A percentile compares a stretch with the other conserved stretches of the same genome.
These are phyloP conservation scores for Rhingia campestris DNA, from an alignment of 2,888 invertebrate species.

Conservation along the genomic window DNA sequence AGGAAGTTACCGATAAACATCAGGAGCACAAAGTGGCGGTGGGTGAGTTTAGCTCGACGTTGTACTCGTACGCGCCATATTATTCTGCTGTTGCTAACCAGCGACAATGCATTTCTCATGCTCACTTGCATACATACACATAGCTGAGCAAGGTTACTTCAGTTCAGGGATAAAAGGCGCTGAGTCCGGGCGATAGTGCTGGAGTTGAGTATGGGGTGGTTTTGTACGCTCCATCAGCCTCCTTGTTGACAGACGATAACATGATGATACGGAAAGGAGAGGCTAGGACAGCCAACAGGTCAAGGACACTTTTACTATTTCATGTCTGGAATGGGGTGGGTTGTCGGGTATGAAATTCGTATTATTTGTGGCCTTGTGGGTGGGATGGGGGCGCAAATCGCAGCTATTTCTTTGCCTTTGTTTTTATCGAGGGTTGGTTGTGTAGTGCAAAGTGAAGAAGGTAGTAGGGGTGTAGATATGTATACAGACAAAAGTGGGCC, in stretches of 20 bases:
- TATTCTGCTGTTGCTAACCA: constrained; percentile 66
- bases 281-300: constrained; percentile 61
- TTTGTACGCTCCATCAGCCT: constrained; percentile 37
- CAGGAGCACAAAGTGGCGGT: neutral
- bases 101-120: constrained; percentile 45
- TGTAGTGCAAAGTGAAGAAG: neutral
- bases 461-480: neutral
- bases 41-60: neutral
- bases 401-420: neutral
- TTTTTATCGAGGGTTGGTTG: neutral
- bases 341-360: constrained; percentile 27
- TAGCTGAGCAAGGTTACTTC: constrained; percentile 67
- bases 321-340: constrained; percentile 57
- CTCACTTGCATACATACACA: constrained; percentile 26
- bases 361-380: constrained; percentile 24
- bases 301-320: constrained; percentile 73
- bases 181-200: constrained; percentile 51
- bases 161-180: constrained; percentile 68
- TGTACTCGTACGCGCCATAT: constrained; percentile 17
- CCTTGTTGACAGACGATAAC: constrained; percentile 64
- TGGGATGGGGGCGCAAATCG: constrained; percentile 14
- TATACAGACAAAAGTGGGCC: constrained; percentile 20
- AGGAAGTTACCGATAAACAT: constrained; percentile 32
- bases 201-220: constrained; percentile 28
- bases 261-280: constrained; percentile 47